Percentiles rank a stretch among this genome's conserved stretches.
Evolutionary conservation across 2,113 vertebrate genomes (phyloP).

Genomic region (Macquaria ambigua): DNA sequence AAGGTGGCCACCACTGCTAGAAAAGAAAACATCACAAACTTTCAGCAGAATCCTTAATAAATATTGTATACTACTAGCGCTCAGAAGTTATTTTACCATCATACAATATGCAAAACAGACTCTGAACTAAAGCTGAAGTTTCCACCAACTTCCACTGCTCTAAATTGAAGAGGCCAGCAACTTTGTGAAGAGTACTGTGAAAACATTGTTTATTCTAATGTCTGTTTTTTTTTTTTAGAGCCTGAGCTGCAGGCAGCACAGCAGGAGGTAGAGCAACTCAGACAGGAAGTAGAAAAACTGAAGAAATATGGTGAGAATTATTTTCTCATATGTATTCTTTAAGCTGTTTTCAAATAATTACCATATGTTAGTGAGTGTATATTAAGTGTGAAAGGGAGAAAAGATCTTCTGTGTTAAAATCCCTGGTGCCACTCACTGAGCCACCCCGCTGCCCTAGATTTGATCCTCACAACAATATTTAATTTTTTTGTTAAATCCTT

Average conservation of each 20-base stretch:
- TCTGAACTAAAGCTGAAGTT: slow-evolving; percentile 8
- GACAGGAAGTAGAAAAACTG: slow-evolving; percentile 75
- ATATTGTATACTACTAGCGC: neutral
- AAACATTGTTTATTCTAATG: neutral
- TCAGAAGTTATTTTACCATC: neutral
- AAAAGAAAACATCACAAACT: neutral
- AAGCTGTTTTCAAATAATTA: slow-evolving; percentile 1
- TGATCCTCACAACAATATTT: neutral
- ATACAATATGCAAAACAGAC: slow-evolving; percentile 1
- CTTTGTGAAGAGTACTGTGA: neutral
- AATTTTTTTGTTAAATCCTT: neutral
- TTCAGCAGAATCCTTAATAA: neutral
- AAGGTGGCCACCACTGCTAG: neutral
- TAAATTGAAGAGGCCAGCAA: neutral
- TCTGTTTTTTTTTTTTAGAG: slow-evolving; percentile 71
- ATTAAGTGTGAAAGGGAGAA: neutral
- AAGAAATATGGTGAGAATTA: slow-evolving; percentile 78
- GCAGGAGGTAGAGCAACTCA: slow-evolving; percentile 74
- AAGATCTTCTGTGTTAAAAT: neutral
- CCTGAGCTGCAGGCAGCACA: slow-evolving; percentile 77
- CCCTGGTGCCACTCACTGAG: neutral
- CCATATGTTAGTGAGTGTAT: neutral
- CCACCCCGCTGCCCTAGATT: neutral
- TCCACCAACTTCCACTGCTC: neutral
- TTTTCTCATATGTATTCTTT: neutral